Conservation (phyloP, 2,797 vertebrate genomes). For the Miichthys miiuy region DNA sequence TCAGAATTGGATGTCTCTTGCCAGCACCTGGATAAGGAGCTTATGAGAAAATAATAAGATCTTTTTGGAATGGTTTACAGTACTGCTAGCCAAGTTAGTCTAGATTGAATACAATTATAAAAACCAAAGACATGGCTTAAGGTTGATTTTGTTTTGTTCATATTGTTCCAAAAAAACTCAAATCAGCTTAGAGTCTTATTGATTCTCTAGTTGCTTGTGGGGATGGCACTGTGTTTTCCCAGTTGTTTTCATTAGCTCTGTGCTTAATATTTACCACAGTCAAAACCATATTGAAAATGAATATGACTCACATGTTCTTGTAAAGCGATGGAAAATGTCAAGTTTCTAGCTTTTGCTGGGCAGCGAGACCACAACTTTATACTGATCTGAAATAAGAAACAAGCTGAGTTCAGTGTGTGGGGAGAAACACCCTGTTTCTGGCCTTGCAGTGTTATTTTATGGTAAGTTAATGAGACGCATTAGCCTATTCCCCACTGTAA, state of each 20-base stretch:
- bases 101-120: constrained; percentile 45
- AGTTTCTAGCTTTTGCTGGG: constrained; percentile 42
- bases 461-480: constrained; percentile 60
- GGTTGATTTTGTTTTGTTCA: constrained; percentile 62
- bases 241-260: constrained; percentile 69
- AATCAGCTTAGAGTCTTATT: constrained; percentile 53
- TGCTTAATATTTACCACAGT: constrained; percentile 61
- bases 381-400: constrained; percentile 60
- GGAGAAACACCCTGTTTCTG: constrained; percentile 65
- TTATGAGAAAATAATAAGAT: constrained; percentile 55
- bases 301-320: constrained; percentile 70
- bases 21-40: constrained; percentile 61
- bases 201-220: constrained; percentile 52
- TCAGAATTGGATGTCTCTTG: constrained; percentile 32
- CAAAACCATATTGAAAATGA: constrained; percentile 55
- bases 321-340: constrained; percentile 67
- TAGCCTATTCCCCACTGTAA: constrained; percentile 51
- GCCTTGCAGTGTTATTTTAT: constrained; percentile 68
- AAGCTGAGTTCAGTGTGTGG: constrained; percentile 60
- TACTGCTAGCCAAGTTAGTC: constrained; percentile 33
- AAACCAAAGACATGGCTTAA: constrained; percentile 55
- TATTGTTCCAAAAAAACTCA: constrained; percentile 55
- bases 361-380: constrained; percentile 56
- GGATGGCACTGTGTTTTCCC: constrained; percentile 51
- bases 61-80: constrained; percentile 43